A percentile compares a stretch with the other conserved stretches of the same genome.
phyloP scores from a whole-genome alignment of 2,888 invertebrate species.

The Tridacna crocea region DNA sequence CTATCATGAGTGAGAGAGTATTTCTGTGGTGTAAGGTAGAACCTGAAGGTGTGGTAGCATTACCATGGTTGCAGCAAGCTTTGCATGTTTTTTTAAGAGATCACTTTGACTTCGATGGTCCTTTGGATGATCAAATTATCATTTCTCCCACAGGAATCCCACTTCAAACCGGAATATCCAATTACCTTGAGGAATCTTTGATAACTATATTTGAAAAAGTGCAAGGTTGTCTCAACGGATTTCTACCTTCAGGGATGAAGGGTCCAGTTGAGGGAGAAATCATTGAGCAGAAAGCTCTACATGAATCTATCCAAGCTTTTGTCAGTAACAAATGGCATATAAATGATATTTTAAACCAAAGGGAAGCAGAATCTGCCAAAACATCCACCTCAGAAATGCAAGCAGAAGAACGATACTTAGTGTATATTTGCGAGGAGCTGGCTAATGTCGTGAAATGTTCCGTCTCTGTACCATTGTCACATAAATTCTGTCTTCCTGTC shows the following conservation, averaged over 20 bases:
- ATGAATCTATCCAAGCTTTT: not conserved
- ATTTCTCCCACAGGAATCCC: not conserved
- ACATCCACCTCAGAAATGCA: not conserved
- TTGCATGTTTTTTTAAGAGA: not conserved
- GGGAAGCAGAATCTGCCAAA: not conserved
- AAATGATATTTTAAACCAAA: not conserved
- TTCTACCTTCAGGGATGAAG: not conserved
- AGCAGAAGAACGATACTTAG: constrained; percentile 8
- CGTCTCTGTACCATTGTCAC: not conserved
- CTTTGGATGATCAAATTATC: constrained; percentile 11
- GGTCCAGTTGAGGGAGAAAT: constrained; percentile 4
- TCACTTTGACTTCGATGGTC: not conserved
- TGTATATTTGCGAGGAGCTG: not conserved
- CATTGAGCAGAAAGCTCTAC: not conserved
- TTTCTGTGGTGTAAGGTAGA: constrained; percentile 4
- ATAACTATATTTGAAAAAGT: not conserved
- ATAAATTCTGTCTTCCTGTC: constrained; percentile 12
- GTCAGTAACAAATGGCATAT: constrained; percentile 13
- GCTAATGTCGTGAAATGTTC: not conserved
- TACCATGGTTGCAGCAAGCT: not conserved
- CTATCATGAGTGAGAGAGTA: not conserved
- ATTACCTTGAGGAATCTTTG: not conserved
- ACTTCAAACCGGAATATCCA: constrained; percentile 4
- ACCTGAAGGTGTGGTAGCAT: not conserved
- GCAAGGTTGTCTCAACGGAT: not conserved